Percentiles rank a stretch among this genome's conserved stretches.
phyloP scores from a whole-genome alignment of 1,140 invertebrate species.

The Drosophila asahinai region DNA sequence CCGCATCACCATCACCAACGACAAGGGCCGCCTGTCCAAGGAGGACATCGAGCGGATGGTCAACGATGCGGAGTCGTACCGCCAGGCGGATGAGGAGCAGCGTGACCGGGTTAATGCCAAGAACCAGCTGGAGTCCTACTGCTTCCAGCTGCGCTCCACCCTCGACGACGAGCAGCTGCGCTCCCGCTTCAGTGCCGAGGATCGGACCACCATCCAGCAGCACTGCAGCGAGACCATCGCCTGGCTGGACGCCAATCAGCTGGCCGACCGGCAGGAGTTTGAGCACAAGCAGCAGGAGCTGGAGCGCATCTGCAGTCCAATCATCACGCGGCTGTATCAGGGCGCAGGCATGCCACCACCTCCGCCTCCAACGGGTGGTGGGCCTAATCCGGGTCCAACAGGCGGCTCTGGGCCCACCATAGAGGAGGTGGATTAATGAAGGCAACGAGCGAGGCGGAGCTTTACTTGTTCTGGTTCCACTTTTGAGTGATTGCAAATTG shows the following conservation, averaged over 20 bases:
- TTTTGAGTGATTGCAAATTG: not conserved
- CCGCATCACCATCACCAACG: slow-evolving; percentile 99
- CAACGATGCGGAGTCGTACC: slow-evolving; percentile 97
- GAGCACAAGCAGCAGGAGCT: slow-evolving; percentile 96
- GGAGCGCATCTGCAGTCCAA: slow-evolving; percentile 93
- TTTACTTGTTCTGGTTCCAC: too few relatives aligned
- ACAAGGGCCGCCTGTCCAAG: slow-evolving; percentile 97
- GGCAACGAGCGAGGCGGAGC: not conserved
- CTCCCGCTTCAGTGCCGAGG: slow-evolving; percentile 93
- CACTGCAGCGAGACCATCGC: slow-evolving; percentile 96
- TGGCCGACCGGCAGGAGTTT: slow-evolving; percentile 96
- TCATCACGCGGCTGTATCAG: slow-evolving; percentile 93
- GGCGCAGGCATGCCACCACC: slow-evolving; percentile 87
- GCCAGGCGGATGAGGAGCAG: slow-evolving; percentile 95
- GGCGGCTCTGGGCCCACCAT: slow-evolving; percentile 91
- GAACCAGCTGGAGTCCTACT: slow-evolving; percentile 97
- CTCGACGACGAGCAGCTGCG: slow-evolving; percentile 95
- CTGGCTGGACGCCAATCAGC: slow-evolving; percentile 97
- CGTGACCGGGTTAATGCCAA: slow-evolving; percentile 94
- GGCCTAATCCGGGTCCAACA: slow-evolving; percentile 64
- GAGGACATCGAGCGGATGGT: slow-evolving; percentile 99
- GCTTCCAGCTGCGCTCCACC: slow-evolving; percentile 98
- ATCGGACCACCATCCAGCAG: slow-evolving; percentile 93
- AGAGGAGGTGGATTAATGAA: slow-evolving; percentile 96
- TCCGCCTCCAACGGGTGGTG: slow-evolving; percentile 68